Conservation (phyloP, 2,797 vertebrate species). For the Sebastiscus tertius region DNA sequence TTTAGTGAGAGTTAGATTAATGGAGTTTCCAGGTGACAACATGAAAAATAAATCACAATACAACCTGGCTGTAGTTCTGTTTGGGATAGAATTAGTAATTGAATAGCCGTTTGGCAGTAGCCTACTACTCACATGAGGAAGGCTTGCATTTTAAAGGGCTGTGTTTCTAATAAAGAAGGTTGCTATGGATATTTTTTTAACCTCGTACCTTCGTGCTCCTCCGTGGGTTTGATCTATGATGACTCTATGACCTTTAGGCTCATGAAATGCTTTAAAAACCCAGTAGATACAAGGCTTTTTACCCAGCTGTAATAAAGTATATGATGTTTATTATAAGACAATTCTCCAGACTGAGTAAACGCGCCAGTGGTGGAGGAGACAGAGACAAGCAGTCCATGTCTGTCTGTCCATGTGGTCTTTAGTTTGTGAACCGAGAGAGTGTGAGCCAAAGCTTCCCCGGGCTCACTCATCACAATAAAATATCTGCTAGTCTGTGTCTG, state of each 20-base stretch:
- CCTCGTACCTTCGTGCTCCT: not conserved
- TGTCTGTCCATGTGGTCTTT: slow-evolving; percentile 42
- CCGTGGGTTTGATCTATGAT: not conserved
- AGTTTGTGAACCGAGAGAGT: slow-evolving; percentile 29
- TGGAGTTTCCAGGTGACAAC: slow-evolving; percentile 2
- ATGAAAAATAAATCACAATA: not conserved
- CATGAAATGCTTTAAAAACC: not conserved
- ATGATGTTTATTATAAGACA: slow-evolving; percentile 14
- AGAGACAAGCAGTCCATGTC: slow-evolving; percentile 25
- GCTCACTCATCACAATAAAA: slow-evolving; percentile 32
- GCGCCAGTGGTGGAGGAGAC: not conserved
- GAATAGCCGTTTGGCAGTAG: not conserved
- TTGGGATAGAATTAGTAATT: not conserved
- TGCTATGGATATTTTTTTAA: not conserved
- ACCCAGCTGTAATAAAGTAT: not conserved
- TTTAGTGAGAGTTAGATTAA: slow-evolving; percentile 3
- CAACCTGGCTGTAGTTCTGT: not conserved
- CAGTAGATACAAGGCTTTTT: not conserved
- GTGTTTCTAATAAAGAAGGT: not conserved
- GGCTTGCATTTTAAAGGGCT: not conserved
- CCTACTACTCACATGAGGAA: not conserved
- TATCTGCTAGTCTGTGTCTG: slow-evolving; percentile 32
- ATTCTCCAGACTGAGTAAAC: slow-evolving; percentile 12
- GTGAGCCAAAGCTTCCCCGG: slow-evolving; percentile 38
- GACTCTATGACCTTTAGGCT: slow-evolving; percentile 4